Percentiles rank a stretch among this genome's conserved stretches.
phyloP scores from a whole-genome alignment of 30 jellyfish, hydroid and myxozoan species.

The Catostylus mosaicus region DNA sequence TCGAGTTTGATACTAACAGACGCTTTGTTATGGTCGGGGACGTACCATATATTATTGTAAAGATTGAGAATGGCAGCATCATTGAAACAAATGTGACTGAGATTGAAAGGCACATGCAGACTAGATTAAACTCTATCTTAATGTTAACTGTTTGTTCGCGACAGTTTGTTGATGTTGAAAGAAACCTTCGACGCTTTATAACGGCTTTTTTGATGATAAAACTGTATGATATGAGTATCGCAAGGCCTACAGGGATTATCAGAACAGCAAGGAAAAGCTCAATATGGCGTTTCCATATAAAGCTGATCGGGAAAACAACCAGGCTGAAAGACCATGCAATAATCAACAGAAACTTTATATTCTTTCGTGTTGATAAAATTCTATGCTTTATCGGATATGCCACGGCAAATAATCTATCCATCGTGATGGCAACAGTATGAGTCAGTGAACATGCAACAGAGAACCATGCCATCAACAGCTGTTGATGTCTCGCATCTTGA shows the following conservation, averaged over 20 bases:
- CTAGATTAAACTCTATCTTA: background rate
- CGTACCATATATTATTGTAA: background rate
- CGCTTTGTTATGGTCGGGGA: background rate
- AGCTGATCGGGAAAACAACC: background rate
- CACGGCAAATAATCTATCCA: background rate
- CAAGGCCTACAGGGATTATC: too few relatives aligned
- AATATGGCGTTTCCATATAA: background rate
- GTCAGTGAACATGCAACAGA: background rate
- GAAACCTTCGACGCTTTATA: background rate
- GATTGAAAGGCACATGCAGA: background rate
- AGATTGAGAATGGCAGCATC: background rate
- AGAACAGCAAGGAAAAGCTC: background rate
- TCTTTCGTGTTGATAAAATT: background rate
- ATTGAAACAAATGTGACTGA: background rate
- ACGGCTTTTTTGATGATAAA: slow-evolving; percentile 5
- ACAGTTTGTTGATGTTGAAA: background rate
- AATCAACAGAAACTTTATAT: background rate
- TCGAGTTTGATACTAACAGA: background rate
- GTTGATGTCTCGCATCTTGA: background rate
- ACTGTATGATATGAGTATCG: background rate
- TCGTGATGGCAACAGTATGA: background rate
- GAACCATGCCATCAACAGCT: background rate
- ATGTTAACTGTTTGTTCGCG: background rate
- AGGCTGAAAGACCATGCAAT: background rate
- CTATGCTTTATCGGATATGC: background rate